Evolutionary conservation across 2,113 vertebrate genomes (phyloP).

Genomic region (Scomber scombrus): DNA sequence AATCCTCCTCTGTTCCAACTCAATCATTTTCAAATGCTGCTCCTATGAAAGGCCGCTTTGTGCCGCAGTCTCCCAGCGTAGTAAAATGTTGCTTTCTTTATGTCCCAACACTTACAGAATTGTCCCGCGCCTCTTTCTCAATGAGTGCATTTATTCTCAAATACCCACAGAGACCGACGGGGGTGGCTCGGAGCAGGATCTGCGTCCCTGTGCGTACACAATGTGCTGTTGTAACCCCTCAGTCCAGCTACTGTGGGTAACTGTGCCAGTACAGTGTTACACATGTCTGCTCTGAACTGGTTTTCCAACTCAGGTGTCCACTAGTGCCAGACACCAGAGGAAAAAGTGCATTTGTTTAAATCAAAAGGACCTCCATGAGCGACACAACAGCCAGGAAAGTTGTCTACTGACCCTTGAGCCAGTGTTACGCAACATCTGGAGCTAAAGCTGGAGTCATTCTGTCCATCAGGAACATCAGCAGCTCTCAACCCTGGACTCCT

Average conservation of each 20-base stretch:
- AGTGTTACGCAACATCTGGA: not conserved
- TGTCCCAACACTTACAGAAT: slow-evolving; percentile 82
- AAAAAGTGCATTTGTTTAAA: not conserved
- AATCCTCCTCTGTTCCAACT: slow-evolving; percentile 75
- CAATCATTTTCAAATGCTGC: slow-evolving; percentile 62
- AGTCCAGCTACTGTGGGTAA: slow-evolving; percentile 31
- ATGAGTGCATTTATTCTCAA: slow-evolving; percentile 84
- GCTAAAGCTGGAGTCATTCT: not conserved
- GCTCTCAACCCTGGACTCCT: not conserved
- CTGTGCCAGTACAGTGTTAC: slow-evolving; percentile 16
- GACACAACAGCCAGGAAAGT: not conserved
- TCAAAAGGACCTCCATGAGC: not conserved
- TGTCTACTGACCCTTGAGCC: rapidly evolving
- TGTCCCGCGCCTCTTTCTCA: slow-evolving; percentile 71
- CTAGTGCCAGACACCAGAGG: not conserved
- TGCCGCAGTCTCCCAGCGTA: slow-evolving; percentile 57
- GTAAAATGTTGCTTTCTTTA: slow-evolving; percentile 86
- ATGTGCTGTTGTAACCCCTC: slow-evolving; percentile 74
- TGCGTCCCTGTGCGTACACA: slow-evolving; percentile 58
- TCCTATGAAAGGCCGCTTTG: slow-evolving; percentile 80
- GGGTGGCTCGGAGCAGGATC: slow-evolving; percentile 49
- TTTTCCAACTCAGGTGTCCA: slow-evolving; percentile 5
- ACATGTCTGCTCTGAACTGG: not conserved
- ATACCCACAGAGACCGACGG: slow-evolving; percentile 61
- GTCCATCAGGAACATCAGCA: not conserved